These are phyloP conservation scores for Himalopsyche anomala DNA, from an alignment of 2,888 invertebrate genomes.

Conservation along the genomic window DNA sequence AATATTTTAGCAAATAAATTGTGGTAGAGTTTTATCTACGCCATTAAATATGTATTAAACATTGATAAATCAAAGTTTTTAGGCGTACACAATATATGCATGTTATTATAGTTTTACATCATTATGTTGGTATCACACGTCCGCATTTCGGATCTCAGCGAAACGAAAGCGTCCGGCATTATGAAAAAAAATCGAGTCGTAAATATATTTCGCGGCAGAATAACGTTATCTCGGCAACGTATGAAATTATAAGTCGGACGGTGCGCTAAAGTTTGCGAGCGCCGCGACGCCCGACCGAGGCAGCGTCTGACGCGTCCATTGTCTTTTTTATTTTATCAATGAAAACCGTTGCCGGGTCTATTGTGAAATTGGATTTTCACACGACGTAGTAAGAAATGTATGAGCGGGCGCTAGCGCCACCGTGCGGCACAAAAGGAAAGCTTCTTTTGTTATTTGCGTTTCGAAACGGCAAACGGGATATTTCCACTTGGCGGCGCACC, in stretches of 20 bases:
- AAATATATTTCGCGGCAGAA: not conserved
- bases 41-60: too few species aligned
- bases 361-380: conserved; percentile 24
- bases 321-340: conserved; percentile 28
- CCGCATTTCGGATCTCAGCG: too few species aligned
- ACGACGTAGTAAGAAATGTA: not conserved
- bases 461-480: not conserved
- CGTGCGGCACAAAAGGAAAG: not conserved
- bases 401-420: not conserved
- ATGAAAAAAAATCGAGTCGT: not conserved
- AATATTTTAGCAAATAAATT: too few species aligned
- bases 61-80: too few species aligned
- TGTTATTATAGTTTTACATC: too few species aligned
- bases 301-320: conserved; percentile 5
- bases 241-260: too few species aligned
- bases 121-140: too few species aligned
- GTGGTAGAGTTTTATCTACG: too few species aligned
- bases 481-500: conserved; percentile 4
- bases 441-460: conserved; percentile 20
- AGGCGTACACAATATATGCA: too few species aligned
- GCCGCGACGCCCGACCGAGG: not conserved
- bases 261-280: not conserved
- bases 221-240: too few species aligned
- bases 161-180: too few species aligned
- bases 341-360: not conserved